Conservation (phyloP, 2,888 invertebrate genomes). For the Endotricha flammealis region DNA sequence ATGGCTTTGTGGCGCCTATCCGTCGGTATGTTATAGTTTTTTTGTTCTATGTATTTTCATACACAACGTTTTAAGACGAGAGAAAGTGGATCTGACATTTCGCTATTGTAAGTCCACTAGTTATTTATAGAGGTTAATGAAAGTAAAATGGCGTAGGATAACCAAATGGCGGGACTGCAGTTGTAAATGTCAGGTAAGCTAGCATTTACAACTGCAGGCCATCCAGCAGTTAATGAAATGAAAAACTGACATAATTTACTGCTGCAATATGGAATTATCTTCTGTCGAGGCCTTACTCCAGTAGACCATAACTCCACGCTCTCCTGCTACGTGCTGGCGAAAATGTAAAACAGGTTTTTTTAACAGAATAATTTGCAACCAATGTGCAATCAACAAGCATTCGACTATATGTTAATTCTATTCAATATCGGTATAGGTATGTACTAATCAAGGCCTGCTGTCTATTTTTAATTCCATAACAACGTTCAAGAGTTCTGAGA, state of each 20-base stretch:
- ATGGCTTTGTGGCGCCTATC: slow-evolving; percentile 29
- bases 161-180: slow-evolving; percentile 26
- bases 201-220: no score
- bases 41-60: slow-evolving; percentile 33
- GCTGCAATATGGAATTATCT: no score
- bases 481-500: not conserved
- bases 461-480: not conserved
- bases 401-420: no score
- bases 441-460: not conserved
- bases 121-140: slow-evolving; percentile 36
- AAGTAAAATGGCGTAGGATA: slow-evolving; percentile 31
- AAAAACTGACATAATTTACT: no score
- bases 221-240: no score
- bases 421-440: not conserved
- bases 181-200: no score
- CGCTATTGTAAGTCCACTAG: slow-evolving; percentile 29
- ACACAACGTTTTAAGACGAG: slow-evolving; percentile 26
- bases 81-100: slow-evolving; percentile 46
- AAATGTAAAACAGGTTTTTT: no score
- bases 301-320: no score
- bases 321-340: no score
- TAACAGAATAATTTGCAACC: no score
- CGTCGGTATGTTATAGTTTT: slow-evolving; percentile 28
- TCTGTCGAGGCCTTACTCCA: no score
- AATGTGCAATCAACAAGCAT: no score